phyloP scores from a whole-genome alignment of 2,797 vertebrate species.

The Hippocampus kuda region DNA sequence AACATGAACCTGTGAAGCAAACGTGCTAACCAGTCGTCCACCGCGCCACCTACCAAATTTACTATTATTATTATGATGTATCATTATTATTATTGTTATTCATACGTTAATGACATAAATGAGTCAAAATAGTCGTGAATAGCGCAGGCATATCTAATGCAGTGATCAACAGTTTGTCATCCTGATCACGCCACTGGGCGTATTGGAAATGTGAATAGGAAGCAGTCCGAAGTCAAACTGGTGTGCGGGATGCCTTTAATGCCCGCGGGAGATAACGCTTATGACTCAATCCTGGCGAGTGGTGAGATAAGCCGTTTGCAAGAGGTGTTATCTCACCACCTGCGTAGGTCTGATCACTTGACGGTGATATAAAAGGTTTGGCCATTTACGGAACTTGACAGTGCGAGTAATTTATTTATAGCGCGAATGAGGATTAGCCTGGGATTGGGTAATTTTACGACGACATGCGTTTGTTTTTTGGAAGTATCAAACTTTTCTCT shows the following conservation, averaged over 20 bases:
- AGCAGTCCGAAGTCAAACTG: slow-evolving; percentile 11
- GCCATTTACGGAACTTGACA: slow-evolving; percentile 48
- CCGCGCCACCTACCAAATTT: too few relatives aligned
- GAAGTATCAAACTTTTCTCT: background rate
- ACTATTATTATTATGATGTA: too few relatives aligned
- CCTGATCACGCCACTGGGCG: background rate
- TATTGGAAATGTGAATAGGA: slow-evolving; percentile 31
- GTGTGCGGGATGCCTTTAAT: slow-evolving; percentile 9
- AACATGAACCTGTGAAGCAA: too few relatives aligned
- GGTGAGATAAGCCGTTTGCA: slow-evolving; percentile 50
- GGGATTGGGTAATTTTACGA: slow-evolving; percentile 2
- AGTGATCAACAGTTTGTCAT: background rate
- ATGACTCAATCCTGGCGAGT: slow-evolving; percentile 44
- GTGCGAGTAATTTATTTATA: slow-evolving; percentile 51
- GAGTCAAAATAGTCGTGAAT: too few relatives aligned
- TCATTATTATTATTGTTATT: too few relatives aligned
- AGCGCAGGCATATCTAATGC: background rate
- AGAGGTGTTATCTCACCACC: slow-evolving; percentile 42
- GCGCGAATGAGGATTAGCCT: slow-evolving; percentile 19
- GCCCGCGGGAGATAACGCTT: slow-evolving; percentile 34
- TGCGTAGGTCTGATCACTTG: slow-evolving; percentile 34
- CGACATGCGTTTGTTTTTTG: slow-evolving; percentile 7
- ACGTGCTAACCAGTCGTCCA: too few relatives aligned
- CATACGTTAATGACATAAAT: too few relatives aligned
- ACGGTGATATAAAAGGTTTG: background rate